Base-by-base conservation (phyloP, 2,797 vertebrate genomes). In the Menidia menidia region DNA sequence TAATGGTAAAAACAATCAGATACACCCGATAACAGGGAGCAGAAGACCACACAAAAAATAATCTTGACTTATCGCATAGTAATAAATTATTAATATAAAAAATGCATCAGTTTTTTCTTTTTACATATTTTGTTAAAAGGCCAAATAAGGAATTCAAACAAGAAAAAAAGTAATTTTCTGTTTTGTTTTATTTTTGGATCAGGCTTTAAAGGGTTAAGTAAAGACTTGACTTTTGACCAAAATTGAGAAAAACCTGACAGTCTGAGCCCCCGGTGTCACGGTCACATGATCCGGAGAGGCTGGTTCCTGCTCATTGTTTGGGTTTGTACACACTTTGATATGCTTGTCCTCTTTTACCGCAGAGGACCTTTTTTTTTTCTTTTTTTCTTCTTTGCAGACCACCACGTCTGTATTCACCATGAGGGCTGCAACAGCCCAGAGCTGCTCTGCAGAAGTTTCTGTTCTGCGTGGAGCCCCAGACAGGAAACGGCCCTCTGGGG, bases 401-500 rank as follows among this genome's bases (percentile, higher is more conserved):
- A 91, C 87, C 89, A 15, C 55, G 80, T 75, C 69, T 83, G 82
- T 77, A 47, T 81, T 78, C 85, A 69, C 77, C 82, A 77, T 58
- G 61, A 82, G 80, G 78, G 84, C 80, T 67, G 75, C 61, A 87
- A 88, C 83, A 56, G 68, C 79, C 78, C 84, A 67, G 76, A 85
- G 60, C 69, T 19, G 66, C 68, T 86, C 75, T 80, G 86, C 78
- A 88, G 72, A 79, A 85, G 76, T 81, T 83, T 86, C 85, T 88
- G 88, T 84, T 85, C 84, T 88, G 81, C 80, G 85, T 73, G 77
- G 84, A 89, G 83, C 80, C 70, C 81, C 86, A 90, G 88, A 92
- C 88, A 88, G 87, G 88, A 88, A 95, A 92, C 61, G 60, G 71
- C 89, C 82, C 93, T 90, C 92, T 71, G 64, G 91, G 91, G 92